These are phyloP conservation scores for Homarus americanus DNA, from an alignment of 1,140 invertebrate genomes.

Conservation along the genomic window DNA sequence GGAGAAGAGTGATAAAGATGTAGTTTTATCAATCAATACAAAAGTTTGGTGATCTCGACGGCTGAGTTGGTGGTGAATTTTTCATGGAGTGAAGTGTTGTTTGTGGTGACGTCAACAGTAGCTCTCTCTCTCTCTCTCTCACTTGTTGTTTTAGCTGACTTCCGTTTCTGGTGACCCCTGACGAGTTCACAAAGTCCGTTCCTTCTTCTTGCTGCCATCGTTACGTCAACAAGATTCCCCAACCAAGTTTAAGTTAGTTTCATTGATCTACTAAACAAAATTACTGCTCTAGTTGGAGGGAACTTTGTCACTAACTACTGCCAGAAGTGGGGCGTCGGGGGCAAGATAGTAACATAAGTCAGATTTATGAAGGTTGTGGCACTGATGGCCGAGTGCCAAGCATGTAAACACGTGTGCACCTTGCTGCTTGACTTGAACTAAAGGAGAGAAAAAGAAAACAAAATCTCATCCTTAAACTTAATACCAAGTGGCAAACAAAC, in stretches of 20 bases:
- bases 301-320: constrained; percentile 35
- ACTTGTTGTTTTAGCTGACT: too few relatives aligned
- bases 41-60: too few relatives aligned
- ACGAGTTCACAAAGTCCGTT: background rate
- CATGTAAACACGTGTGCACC: too few relatives aligned
- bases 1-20: too few relatives aligned
- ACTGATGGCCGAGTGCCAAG: background rate
- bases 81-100: too few relatives aligned
- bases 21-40: too few relatives aligned
- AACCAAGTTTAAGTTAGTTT: constrained; percentile 25
- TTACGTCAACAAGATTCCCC: constrained; percentile 4
- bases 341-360: background rate
- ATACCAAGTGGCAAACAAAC: too few relatives aligned
- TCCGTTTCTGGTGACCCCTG: too few relatives aligned
- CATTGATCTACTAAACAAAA: constrained; percentile 59
- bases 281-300: constrained; percentile 30
- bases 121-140: background rate
- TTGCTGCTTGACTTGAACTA: too few relatives aligned
- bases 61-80: too few relatives aligned
- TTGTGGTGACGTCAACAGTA: background rate
- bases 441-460: too few relatives aligned
- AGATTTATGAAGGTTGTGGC: background rate
- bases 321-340: background rate
- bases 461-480: too few relatives aligned
- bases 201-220: background rate